Evolutionary conservation across 1,140 invertebrate genomes (phyloP).

Genomic region (Chionoecetes opilio): DNA sequence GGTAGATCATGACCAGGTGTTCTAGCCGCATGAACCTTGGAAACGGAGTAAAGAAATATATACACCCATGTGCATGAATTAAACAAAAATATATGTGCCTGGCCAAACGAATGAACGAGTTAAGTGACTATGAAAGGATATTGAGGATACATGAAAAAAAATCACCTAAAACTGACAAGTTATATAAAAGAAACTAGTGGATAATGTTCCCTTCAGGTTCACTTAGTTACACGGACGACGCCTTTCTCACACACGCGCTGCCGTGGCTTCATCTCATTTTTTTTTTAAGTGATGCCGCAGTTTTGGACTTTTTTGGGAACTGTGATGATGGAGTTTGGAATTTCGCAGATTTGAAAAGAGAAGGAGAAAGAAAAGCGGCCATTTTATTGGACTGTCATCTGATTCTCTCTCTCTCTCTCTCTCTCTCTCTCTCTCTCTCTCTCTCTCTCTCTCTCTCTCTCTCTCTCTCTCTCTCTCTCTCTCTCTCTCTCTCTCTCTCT

Average conservation of each 20-base stretch:
- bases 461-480: conserved; percentile 67
- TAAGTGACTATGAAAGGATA: too few species aligned
- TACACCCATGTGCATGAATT: too few species aligned
- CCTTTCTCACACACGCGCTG: too few species aligned
- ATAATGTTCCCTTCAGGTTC: too few species aligned
- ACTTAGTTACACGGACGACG: too few species aligned
- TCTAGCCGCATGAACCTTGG: background rate
- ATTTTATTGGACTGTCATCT: background rate
- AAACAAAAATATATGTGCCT: too few species aligned
- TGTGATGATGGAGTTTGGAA: background rate
- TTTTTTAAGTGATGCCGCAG: background rate
- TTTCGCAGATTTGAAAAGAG: background rate
- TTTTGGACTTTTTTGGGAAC: background rate
- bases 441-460: conserved; percentile 45
- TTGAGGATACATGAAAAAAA: too few species aligned
- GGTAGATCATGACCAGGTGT: background rate
- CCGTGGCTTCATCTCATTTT: background rate
- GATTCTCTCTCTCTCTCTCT: conserved; percentile 7
- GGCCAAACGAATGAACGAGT: too few species aligned
- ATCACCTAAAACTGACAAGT: too few species aligned
- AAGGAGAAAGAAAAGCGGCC: background rate
- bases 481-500: background rate
- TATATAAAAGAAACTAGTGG: too few species aligned
- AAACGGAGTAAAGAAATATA: background rate
- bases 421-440: conserved; percentile 54